These are phyloP conservation scores for Stichodactyla helianthus DNA, from an alignment of 64 coral and sea anemone species.

Conservation along the genomic window DNA sequence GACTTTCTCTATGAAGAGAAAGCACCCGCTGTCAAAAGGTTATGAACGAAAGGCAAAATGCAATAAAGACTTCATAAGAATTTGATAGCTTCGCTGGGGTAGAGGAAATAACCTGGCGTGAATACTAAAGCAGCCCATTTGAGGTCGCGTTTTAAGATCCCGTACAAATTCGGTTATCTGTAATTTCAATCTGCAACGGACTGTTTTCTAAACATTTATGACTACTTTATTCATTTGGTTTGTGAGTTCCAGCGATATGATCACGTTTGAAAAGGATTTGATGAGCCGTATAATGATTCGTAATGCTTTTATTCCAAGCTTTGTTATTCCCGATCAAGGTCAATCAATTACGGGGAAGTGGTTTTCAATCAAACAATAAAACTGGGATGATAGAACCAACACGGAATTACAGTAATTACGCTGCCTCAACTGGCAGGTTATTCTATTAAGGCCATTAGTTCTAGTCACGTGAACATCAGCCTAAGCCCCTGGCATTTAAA, in stretches of 20 bases:
- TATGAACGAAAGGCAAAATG: slow-evolving; percentile 11
- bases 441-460: slow-evolving; percentile 25
- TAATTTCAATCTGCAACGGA: not conserved
- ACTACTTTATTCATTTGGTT: slow-evolving; percentile 12
- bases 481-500: not conserved
- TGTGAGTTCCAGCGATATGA: not conserved
- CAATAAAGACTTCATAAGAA: slow-evolving; percentile 24
- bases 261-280: not conserved
- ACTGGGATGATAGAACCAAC: slow-evolving; percentile 3
- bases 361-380: slow-evolving; percentile 23
- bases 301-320: slow-evolving; percentile 16
- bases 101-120: slow-evolving; percentile 16
- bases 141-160: slow-evolving; percentile 11
- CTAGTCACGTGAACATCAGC: not conserved
- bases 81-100: slow-evolving; percentile 27
- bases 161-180: slow-evolving; percentile 7
- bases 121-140: not conserved
- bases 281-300: slow-evolving; percentile 5
- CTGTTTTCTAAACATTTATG: not conserved
- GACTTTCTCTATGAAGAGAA: not conserved
- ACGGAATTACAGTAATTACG: slow-evolving; percentile 14
- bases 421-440: slow-evolving; percentile 11
- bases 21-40: slow-evolving; percentile 21
- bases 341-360: slow-evolving; percentile 17
- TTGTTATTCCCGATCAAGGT: slow-evolving; percentile 15